Evolutionary conservation across 2,113 vertebrate species (phyloP), one percentile per base, ranked within the genome.

Genomic region (Phodopus roborovskii): DNA sequence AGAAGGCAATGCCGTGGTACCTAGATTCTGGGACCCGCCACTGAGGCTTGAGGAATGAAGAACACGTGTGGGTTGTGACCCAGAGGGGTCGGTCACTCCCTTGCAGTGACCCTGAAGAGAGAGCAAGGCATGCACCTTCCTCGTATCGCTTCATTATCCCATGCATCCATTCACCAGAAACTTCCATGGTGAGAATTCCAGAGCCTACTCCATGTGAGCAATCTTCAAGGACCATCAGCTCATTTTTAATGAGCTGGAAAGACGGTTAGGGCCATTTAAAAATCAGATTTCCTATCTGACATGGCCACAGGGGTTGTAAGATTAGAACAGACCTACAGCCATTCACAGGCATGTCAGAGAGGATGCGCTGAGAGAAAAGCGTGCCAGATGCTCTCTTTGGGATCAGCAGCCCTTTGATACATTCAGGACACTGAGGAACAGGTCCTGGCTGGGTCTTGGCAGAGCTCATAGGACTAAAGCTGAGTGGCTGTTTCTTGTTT

Each of bases 1-100:
- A 56, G 26, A 90, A 17, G 1, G 7, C 0, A 0, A 16, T 10
- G 50, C 53, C 8, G 0, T 82, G n/a, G 36, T 1, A 15, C 26
- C 56, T 0, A 26, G 77, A 50, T 22, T 50, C 64, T 1, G 1
- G 66, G 64, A 33, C 19, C 39, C 50, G 5, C n/a, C 89, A 73
- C 88, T 33, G 50, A 78, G 95, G 82, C 62, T 56, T 19, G 77
- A 36, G 0, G 0, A n/a, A 33, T 39, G n/a, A 73, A 84, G 1
- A 79, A 28, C 17, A 36, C 22, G 3, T 36, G 13, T 56, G 84
- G 88, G 89, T 77, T 22, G 10, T 17, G 1, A 81, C 60, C 3
- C 11, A 0, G n/a, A 60, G 83, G 5, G 26, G 95, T 45, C 66
- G 26, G 95, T 45, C 66, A 95, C 45, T 20, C 91, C 42, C 16